Base-by-base conservation (phyloP, 2,797 vertebrate species). In the Nyctibius grandis region DNA sequence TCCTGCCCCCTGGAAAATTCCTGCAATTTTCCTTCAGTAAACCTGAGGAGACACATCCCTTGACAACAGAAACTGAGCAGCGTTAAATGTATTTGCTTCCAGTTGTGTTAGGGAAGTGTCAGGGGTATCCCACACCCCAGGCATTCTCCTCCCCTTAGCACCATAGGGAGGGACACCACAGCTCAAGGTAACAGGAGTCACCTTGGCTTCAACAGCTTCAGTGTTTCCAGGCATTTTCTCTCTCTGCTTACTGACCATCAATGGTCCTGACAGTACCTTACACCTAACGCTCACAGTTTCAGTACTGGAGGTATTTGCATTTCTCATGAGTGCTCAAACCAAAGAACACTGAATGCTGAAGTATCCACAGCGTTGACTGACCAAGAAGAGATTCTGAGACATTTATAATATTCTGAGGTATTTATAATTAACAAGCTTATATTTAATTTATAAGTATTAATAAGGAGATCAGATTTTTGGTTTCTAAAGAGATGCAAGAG, bases 321-420 rank as follows among this genome's bases (percentile, higher is more conserved):
- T 61, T 86, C n/a, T n/a, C 48, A 16, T 25, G 44, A 50, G 11
- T 42, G 31, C 26, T 50, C 31, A 50, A 44, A 29, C 29, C 23
- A 61, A 53, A 29, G 23, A 53, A 29, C 19, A 28, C 12, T 20
- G 25, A 69, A 61, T 29, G 56, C n/a, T 54, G 25, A 53, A 69
- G n/a, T n/a, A n/a, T 16, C 19, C 40, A n/a, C 47, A 53, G 23
- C 2, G 0, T 1, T 44, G 44, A 38, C 36, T 4, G 9, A 28
- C 56, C 33, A 38, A 44, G 26, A 70, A 61, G 38, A 51, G 57
- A 45, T 45, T 53, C 68, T 9, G 22, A 70, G 38, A 53, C 9
- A n/a, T n/a, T n/a, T n/a, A n/a, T n/a, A n/a, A n/a, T n/a, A n/a
- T n/a, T n/a, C n/a, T n/a, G n/a, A 11, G 16, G 25, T 51, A 82